Percentiles rank a stretch among this genome's conserved stretches.
phyloP scores from a whole-genome alignment of 1,140 invertebrate genomes.

The Neotoxoptera formosana region DNA sequence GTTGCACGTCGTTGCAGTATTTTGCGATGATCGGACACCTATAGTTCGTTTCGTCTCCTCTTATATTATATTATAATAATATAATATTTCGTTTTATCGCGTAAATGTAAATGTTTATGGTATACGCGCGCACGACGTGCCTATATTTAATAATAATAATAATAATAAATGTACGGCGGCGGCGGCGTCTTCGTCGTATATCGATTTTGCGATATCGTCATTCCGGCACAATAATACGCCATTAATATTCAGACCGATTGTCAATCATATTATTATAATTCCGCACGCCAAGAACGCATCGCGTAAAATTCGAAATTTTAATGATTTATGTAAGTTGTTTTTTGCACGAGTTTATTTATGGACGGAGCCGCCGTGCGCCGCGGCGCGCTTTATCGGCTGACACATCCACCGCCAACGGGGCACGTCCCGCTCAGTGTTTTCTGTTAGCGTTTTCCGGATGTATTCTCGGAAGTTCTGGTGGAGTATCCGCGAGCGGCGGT shows the following conservation, averaged over 20 bases:
- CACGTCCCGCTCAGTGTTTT: not conserved
- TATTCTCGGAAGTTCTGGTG: constrained; percentile 10
- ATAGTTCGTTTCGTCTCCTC: not conserved
- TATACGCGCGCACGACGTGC: not conserved
- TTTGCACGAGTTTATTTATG: not conserved
- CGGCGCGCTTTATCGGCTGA: not conserved
- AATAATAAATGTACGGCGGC: not conserved
- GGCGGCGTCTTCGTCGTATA: not conserved
- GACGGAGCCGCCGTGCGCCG: not conserved
- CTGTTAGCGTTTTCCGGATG: constrained; percentile 20
- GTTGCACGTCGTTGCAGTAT: not conserved
- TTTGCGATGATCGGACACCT: not conserved
- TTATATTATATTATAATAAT: not conserved
- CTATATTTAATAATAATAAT: not conserved
- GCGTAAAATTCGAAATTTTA: constrained; percentile 6
- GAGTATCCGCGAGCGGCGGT: not conserved
- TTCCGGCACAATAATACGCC: not conserved
- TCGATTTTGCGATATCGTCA: constrained; percentile 9
- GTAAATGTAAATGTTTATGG: not conserved
- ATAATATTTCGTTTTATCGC: constrained; percentile 11
- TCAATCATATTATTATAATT: constrained; percentile 23
- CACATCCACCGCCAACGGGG: constrained; percentile 18
- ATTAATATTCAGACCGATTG: constrained; percentile 21
- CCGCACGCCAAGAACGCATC: not conserved
- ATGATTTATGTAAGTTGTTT: constrained; percentile 42